phyloP scores from a whole-genome alignment of 2,113 vertebrate genomes.

The Corythoichthys intestinalis region DNA sequence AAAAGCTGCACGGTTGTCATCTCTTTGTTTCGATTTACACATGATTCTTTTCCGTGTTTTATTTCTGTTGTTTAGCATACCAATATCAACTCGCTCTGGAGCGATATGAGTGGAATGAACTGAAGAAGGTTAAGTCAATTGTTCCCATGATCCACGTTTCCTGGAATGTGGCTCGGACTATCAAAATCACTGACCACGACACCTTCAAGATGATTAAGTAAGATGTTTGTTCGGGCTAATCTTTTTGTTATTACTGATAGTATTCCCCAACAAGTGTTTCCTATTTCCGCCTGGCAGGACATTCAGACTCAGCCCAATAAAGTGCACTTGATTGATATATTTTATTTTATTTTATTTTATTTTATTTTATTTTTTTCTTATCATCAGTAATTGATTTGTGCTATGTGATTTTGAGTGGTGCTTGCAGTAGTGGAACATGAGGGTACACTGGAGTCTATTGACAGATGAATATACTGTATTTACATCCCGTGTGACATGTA shows the following conservation, averaged over 20 bases:
- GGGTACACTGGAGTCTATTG: background rate
- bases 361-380: background rate
- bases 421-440: background rate
- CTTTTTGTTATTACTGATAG: background rate
- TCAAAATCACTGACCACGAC: slow-evolving; percentile 82
- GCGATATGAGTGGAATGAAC: slow-evolving; percentile 88
- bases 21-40: slow-evolving; percentile 13
- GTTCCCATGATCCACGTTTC: slow-evolving; percentile 94
- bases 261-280: background rate
- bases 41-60: background rate
- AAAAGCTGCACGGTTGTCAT: background rate
- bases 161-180: slow-evolving; percentile 87
- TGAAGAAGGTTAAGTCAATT: slow-evolving; percentile 91
- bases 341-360: background rate
- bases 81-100: slow-evolving; percentile 91
- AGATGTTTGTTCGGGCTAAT: slow-evolving; percentile 29
- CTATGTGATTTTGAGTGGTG: background rate
- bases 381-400: too few species aligned
- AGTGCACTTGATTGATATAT: too few species aligned
- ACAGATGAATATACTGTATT: background rate
- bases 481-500: background rate
- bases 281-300: too few species aligned
- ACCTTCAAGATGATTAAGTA: slow-evolving; percentile 89
- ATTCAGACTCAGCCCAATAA: too few species aligned
- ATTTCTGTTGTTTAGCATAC: slow-evolving; percentile 72